These are phyloP conservation scores for Lasioglossum villosulum DNA, from an alignment of 2,888 invertebrate species.

Conservation along the genomic window DNA sequence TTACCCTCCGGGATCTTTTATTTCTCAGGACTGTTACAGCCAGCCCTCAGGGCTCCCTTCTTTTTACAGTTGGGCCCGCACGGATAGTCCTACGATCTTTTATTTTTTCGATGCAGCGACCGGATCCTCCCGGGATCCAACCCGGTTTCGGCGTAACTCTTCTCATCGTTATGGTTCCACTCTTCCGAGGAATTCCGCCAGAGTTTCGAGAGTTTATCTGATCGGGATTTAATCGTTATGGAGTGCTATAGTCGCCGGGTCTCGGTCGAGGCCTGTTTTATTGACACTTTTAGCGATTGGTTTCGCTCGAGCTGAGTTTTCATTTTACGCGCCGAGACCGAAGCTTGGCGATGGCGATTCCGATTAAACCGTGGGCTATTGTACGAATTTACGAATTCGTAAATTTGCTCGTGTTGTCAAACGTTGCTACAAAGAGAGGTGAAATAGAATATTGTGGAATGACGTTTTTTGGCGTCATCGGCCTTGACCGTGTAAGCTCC, in stretches of 20 bases:
- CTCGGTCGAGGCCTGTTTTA: background rate
- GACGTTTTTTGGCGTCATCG: background rate
- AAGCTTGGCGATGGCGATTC: background rate
- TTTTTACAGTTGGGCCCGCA: background rate
- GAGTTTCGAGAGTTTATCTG: background rate
- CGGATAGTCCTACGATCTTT: background rate
- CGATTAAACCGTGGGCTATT: background rate
- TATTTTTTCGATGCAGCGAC: background rate
- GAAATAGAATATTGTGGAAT: too few species aligned
- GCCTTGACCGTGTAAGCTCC: background rate
- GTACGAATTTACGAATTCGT: background rate
- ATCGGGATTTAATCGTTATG: conserved; percentile 1
- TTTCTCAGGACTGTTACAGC: background rate
- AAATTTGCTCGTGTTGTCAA: background rate
- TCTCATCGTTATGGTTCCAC: background rate
- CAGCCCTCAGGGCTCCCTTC: background rate
- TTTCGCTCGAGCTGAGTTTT: background rate
- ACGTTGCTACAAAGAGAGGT: background rate
- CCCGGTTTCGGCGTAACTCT: background rate
- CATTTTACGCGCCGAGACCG: background rate
- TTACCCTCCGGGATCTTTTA: background rate
- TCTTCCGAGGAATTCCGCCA: background rate
- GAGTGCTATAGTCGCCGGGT: background rate
- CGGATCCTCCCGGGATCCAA: background rate
- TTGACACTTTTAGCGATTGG: background rate